Evolutionary conservation across 1,140 invertebrate species (phyloP).

Genomic region (Ceratoteleas bidentatus): DNA sequence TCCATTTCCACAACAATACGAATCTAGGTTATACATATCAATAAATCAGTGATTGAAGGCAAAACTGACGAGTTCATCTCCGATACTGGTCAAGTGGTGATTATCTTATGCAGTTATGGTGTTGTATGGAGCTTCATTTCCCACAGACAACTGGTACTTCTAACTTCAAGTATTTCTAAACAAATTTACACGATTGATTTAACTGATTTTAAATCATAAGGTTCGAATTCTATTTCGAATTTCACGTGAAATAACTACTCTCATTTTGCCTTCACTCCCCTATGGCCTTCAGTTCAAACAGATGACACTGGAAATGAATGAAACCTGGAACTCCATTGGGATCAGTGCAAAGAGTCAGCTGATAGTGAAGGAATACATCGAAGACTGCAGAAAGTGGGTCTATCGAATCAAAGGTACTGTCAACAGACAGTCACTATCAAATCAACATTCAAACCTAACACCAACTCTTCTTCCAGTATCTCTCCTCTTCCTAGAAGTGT

Average conservation of each 20-base stretch:
- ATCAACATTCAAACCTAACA: too few species aligned
- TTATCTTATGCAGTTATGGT: background rate
- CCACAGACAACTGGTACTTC: constrained; percentile 7
- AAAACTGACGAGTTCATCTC: constrained; percentile 8
- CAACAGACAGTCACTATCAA: too few species aligned
- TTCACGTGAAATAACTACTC: too few species aligned
- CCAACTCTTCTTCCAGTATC: constrained; percentile 1
- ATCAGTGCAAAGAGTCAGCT: background rate
- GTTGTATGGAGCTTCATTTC: constrained; percentile 6
- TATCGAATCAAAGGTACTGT: constrained; percentile 21
- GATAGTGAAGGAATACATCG: constrained; percentile 12
- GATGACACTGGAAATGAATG: constrained; percentile 21
- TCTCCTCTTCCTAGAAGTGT: background rate
- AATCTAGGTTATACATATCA: constrained; percentile 9
- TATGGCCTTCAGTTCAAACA: constrained; percentile 24
- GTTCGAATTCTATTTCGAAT: too few species aligned
- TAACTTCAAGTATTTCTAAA: background rate
- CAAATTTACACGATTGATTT: too few species aligned
- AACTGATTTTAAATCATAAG: too few species aligned
- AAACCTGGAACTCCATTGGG: constrained; percentile 18
- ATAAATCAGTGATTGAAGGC: background rate
- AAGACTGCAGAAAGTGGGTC: constrained; percentile 18
- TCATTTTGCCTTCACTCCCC: too few species aligned
- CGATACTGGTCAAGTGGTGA: constrained; percentile 5
- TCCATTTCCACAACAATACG: too few species aligned